Evolutionary conservation across 2,888 invertebrate species (phyloP), one percentile per base, ranked within the genome.

Genomic region (Platycheirus albimanus): DNA sequence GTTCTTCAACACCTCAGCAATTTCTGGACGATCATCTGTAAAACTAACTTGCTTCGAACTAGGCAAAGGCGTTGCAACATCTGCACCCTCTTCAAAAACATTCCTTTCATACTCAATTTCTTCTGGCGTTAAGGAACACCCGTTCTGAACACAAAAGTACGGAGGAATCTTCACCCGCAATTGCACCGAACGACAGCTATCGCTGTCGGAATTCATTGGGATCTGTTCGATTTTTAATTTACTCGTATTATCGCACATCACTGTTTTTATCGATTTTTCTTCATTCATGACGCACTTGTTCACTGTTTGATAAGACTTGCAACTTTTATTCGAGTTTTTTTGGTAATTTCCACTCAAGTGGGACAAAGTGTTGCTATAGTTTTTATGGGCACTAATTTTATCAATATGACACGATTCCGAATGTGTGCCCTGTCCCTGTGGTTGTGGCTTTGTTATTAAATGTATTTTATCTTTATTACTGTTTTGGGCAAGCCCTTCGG

Each of bases 11-110:
- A 88, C 87, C 85, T 90, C 89, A 51, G 86, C 86, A 72, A 89
- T 87, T 86, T 91, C 90, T 75, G 89, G 87, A 63, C 88, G 88
- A 72, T 86, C 51, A 52, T 87, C 88, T n/a, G 86, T 85, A 45
- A 74, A 74, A 13, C 71, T 78, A 69, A 85, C 83, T 51, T 70
- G 71, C 13, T 83, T 85, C 7, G 74, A 66, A 51, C 45, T 70
- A 20, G 88, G 89, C 84, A 88, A 84, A 17, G 89, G 90, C 19
- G 88, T 89, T 86, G 81, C 91, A 86, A 89, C 91, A 91, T 89
- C 93, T 90, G 76, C 89, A 86, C 84, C 92, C 91, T 90, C 89
- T 90, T 89, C 90, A 15, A 87, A 87, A 78, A 87, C 87, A 67
- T 86, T 87, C 2, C 87, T 87, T 72, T 89, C 90, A 51, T 89